Conservation (phyloP, 2,888 invertebrate species). For the Tenthredo mesomela region DNA sequence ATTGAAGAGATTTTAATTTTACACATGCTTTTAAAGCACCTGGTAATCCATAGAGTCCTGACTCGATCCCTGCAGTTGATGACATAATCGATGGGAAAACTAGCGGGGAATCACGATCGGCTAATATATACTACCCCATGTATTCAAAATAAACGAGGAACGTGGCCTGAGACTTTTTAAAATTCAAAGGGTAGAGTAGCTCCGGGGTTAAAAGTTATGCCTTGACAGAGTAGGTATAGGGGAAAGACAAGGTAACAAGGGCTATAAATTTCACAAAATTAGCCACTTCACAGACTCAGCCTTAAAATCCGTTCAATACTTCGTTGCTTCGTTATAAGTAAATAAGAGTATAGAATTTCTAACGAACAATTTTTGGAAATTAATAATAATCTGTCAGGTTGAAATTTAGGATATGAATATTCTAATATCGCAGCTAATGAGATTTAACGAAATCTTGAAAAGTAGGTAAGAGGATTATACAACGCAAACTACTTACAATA, state of each 20-base stretch:
- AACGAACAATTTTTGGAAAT: neutral
- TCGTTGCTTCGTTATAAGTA: neutral
- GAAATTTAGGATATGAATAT: neutral
- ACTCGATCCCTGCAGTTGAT: neutral
- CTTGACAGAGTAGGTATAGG: neutral
- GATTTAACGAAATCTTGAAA: neutral
- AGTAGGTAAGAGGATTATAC: neutral
- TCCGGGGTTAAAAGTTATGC: conserved; percentile 8
- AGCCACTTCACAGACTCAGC: neutral
- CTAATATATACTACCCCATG: neutral
- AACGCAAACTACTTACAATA: conserved; percentile 1
- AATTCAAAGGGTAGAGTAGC: conserved; percentile 13
- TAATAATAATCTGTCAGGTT: neutral
- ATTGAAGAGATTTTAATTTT: neutral
- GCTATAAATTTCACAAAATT: conserved; percentile 25
- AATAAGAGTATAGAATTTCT: too few species aligned
- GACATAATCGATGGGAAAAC: neutral
- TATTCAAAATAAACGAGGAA: neutral
- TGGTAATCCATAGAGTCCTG: neutral
- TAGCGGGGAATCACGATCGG: neutral
- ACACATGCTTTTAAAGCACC: neutral
- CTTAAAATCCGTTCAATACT: neutral
- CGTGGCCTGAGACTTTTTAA: conserved; percentile 11
- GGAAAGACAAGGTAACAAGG: neutral
- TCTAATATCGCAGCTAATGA: neutral